Evolutionary conservation across 2,113 vertebrate genomes (phyloP).

Genomic region (Sylvia atricapilla): DNA sequence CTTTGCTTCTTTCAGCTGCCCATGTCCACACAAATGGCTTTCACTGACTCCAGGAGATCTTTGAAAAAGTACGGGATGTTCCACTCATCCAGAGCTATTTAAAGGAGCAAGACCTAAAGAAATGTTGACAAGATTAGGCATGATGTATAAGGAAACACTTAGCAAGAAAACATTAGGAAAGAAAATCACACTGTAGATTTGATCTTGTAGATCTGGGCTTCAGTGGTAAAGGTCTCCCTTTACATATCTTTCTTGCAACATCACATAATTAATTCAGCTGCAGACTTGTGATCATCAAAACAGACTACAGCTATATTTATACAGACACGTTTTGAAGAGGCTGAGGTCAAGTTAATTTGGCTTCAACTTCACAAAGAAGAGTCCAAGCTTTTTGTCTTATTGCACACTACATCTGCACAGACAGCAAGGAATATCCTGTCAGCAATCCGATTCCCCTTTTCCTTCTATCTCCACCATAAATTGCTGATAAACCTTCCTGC

Average conservation of each 20-base stretch:
- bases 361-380: background rate
- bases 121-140: background rate
- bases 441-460: background rate
- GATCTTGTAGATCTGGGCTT: background rate
- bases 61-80: background rate
- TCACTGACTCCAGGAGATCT: background rate
- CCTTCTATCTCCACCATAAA: background rate
- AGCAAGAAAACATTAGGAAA: background rate
- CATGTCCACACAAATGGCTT: background rate
- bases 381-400: background rate
- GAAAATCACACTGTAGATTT: background rate
- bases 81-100: background rate
- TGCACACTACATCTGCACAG: background rate
- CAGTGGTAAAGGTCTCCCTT: background rate
- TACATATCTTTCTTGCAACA: background rate
- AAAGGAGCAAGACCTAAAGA: background rate
- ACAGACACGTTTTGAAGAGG: background rate
- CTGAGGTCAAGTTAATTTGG: background rate
- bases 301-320: background rate
- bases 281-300: background rate
- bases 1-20: background rate
- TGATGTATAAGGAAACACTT: background rate
- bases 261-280: background rate
- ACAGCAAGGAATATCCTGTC: background rate
- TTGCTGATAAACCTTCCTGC: background rate